Base-by-base conservation (phyloP, 92 coral and sea anemone genomes). In the Zoanthus solanderi region DNA sequence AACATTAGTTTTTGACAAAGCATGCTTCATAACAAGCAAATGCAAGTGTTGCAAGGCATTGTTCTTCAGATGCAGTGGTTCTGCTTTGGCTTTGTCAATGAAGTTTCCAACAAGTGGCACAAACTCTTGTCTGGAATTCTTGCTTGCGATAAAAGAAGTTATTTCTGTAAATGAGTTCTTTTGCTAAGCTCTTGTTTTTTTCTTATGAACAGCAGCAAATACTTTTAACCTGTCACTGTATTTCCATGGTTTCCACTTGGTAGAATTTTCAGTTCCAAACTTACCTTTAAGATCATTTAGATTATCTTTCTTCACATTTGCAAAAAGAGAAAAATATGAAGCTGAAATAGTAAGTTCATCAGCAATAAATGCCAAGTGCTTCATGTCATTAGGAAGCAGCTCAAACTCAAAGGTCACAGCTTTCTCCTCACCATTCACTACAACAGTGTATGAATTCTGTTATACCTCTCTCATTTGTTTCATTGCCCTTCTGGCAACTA, bases 221-320 rank as follows among this genome's bases (percentile, higher is more conserved):
- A 83, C 76, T 37, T 57, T 52, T 12, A 88, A 17, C 47, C 88
- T 83, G 1, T 74, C 37, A 16, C 56, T 48, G 71, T 82, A 88
- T 4, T 63, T 58, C 91, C 88, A 88, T 71, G 88, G 91, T 17
- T 60, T 88, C 91, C 91, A 88, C 50, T 83, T 75, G 58, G 78
- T 83, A 23, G 9, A 10, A 13, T 56, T 48, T 30, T 72, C 77
- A 14, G 56, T 28, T 2, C 84, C 88, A 80, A 88, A 88, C 53
- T 75, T 80, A 31, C 83, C 83, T 23, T 75, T 46, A 14, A 81
- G 52, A 17, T 50, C 34, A 28, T 65, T 50, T 28, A 57, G 30
- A 45, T 88, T 83, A 73, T 67, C 32, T 71, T 82, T 58, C 32
- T 29, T 11, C n/a, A 82, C 91, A 88, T 88, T 69, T 37, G 87